These are phyloP conservation scores for Crocodylus rhombifer DNA, from an alignment of 2,797 vertebrate genomes.

Conservation along the genomic window DNA sequence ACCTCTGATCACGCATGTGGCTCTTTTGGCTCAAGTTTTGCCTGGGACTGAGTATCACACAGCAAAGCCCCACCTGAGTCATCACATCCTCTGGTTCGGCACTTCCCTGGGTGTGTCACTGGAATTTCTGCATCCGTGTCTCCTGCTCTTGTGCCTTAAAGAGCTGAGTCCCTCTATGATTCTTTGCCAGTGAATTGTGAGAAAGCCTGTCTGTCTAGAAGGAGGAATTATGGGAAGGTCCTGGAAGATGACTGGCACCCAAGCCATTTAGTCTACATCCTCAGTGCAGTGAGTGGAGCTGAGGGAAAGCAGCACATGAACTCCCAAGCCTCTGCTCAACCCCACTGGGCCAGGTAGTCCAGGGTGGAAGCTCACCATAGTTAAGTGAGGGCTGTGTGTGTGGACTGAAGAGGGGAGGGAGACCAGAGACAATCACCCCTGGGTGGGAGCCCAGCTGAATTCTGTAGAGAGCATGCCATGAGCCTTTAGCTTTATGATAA, in stretches of 20 bases:
- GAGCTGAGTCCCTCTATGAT: background rate
- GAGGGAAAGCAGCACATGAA: accelerated
- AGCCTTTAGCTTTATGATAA: no score
- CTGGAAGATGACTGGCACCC: accelerated
- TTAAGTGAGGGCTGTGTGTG: background rate
- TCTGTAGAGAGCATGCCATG: background rate
- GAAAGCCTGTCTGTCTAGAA: accelerated
- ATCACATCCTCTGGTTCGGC: background rate
- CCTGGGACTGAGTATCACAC: background rate
- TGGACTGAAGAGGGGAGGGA: background rate
- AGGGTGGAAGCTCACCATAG: no score
- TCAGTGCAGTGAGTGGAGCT: accelerated
- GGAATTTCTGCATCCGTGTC: accelerated
- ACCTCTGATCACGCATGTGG: no score
- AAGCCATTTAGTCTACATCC: accelerated
- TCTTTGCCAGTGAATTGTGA: accelerated
- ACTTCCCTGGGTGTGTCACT: accelerated
- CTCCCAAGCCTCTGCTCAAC: no score
- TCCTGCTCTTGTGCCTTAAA: background rate
- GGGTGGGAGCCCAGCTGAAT: accelerated
- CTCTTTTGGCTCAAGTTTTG: no score
- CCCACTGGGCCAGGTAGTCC: accelerated
- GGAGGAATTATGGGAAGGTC: background rate
- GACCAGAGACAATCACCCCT: no score
- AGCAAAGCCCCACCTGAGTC: accelerated